Evolutionary conservation across 53 echinoderm and acorn worm species (phyloP).

Genomic region (Echinometra lucunter): DNA sequence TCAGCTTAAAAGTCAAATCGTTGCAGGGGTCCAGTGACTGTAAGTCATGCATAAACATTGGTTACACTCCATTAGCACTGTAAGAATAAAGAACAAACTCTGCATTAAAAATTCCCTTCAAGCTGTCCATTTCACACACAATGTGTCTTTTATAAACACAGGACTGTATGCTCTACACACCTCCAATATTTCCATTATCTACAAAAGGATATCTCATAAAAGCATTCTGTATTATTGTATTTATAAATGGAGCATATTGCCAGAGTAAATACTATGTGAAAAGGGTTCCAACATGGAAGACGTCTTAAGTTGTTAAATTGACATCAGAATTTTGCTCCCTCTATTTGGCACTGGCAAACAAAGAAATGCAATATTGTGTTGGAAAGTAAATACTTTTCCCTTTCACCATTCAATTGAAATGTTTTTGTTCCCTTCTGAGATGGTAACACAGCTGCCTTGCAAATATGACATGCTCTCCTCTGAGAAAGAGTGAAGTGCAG

Average conservation of each 20-base stretch:
- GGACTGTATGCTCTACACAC: not conserved
- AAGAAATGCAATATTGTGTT: conserved; percentile 53
- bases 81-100: conserved; percentile 13
- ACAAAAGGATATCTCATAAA: not conserved
- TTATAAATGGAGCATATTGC: conserved; percentile 25
- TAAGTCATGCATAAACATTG: conserved; percentile 39
- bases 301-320: not conserved
- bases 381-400: conserved; percentile 39
- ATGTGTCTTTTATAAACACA: conserved; percentile 4
- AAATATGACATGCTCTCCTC: not conserved
- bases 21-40: not conserved
- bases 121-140: conserved; percentile 24
- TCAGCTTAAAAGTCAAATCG: conserved; percentile 28
- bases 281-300: not conserved
- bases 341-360: conserved; percentile 9
- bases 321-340: conserved; percentile 5
- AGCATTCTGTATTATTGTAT: conserved; percentile 29
- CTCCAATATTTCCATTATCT: conserved; percentile 7
- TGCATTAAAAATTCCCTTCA: not conserved
- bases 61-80: conserved; percentile 37
- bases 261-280: conserved; percentile 24
- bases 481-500: not conserved
- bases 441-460: not conserved
- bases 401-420: not conserved
- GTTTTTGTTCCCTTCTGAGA: not conserved